A percentile compares a stretch with the other conserved stretches of the same genome.
phyloP scores from a whole-genome alignment of 2,113 vertebrate genomes.

The Rhagologus leucostigma region DNA sequence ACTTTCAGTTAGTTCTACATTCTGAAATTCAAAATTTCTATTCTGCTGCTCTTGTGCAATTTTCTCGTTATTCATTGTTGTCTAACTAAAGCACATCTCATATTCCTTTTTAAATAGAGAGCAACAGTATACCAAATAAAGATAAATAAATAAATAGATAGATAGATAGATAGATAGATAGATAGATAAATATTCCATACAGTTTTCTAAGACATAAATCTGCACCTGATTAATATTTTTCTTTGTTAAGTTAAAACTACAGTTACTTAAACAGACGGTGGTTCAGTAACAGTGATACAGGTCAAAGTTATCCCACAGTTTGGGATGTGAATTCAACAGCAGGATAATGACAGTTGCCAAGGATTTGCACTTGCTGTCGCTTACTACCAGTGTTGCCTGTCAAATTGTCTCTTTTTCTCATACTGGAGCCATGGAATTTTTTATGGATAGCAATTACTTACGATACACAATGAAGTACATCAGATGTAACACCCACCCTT shows the following conservation, averaged over 20 bases:
- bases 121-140: background rate
- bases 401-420: constrained; percentile 72
- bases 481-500: constrained; percentile 75
- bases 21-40: background rate
- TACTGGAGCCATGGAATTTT: constrained; percentile 72
- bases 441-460: constrained; percentile 77
- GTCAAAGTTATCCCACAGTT: constrained; percentile 66
- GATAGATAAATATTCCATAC: background rate
- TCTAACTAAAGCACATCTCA: background rate
- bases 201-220: constrained; percentile 29
- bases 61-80: background rate
- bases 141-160: background rate
- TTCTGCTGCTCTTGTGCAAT: background rate
- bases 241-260: constrained; percentile 42
- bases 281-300: constrained; percentile 50
- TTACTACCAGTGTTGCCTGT: constrained; percentile 73
- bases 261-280: constrained; percentile 26
- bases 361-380: constrained; percentile 71
- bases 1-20: background rate
- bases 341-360: constrained; percentile 79
- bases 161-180: no score
- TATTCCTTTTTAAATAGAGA: background rate
- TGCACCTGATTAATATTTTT: constrained; percentile 19
- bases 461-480: constrained; percentile 70
- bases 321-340: constrained; percentile 74